Base-by-base conservation (phyloP, 2,888 invertebrate genomes). In the Pocota personata region DNA sequence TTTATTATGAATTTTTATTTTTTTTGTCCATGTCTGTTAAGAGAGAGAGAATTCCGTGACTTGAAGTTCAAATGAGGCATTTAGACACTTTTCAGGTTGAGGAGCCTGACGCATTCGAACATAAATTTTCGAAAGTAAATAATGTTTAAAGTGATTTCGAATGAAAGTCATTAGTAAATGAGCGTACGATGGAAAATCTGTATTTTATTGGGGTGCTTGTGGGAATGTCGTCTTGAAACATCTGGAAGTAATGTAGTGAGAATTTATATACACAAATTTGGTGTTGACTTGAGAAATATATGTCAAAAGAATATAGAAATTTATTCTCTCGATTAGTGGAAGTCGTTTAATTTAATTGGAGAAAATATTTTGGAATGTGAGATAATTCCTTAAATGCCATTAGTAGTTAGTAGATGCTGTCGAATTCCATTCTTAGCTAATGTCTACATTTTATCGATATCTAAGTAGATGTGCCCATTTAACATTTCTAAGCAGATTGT, bases 1-100 rank as follows among this genome's bases (percentile, higher is more conserved):
- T 82, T 82, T 82, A 86, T 72, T 82, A 72, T 80, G 52, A 71
- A 12, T 43, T 72, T 46, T 37, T 73, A 46, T 24, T 62, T 52
- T 21, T 30, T 14, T 30, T 16, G 5, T 16, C 66, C 14, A 8
- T 55, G 24, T 12, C 35, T 40, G 24, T 40, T 52, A 12, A 40
- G 30, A 37, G 35, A 52, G 30, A 32, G 52, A 71, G 35, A 77
- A 77, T 50, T 86, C 75, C 86, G 86, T 86, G 86, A 86, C 86
- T 86, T 86, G 86, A 72, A 86, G 72, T 62, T 67, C 60, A 82
- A 82, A 76, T 80, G 64, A 30, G 64, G 43, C 50, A 75, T 79
- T 79, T 73, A 57, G 69, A 57, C 8, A 57, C 32, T 60, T 40
- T 67, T 64, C 48, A 32, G 30, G 80, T 66, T 67, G 60, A 43